Evolutionary conservation across 2,888 invertebrate genomes (phyloP).

Genomic region (Galerucella calmariensis): DNA sequence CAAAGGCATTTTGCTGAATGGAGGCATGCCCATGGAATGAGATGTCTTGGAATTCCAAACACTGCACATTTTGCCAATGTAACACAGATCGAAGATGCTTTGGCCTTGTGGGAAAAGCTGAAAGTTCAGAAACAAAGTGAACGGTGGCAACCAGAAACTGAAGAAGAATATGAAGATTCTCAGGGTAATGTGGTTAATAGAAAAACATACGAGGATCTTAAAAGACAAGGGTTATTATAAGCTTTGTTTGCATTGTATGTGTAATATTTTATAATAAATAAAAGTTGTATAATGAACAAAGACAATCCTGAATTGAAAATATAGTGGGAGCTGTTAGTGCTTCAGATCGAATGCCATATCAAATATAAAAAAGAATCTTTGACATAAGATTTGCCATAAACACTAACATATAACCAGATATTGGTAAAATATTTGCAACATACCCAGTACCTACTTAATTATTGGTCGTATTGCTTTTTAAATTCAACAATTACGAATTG

Average conservation of each 20-base stretch:
- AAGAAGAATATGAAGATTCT: slow-evolving; percentile 99
- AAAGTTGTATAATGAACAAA: background rate
- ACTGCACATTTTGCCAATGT: slow-evolving; percentile 99
- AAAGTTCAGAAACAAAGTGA: slow-evolving; percentile 95
- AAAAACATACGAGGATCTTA: slow-evolving; percentile 98
- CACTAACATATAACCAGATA: too few relatives aligned
- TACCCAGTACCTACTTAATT: too few relatives aligned
- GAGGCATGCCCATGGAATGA: slow-evolving; percentile 93
- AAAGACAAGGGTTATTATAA: slow-evolving; percentile 95
- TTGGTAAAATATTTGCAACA: too few relatives aligned
- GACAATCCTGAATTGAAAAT: too few relatives aligned
- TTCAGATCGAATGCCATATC: too few relatives aligned
- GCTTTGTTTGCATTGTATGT: background rate
- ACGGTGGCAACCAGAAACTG: slow-evolving; percentile 95
- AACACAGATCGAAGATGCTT: slow-evolving; percentile 97
- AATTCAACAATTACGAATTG: too few relatives aligned
- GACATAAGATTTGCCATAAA: too few relatives aligned
- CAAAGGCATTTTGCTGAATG: slow-evolving; percentile 98
- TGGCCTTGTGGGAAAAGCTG: slow-evolving; percentile 97
- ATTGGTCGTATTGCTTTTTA: too few relatives aligned
- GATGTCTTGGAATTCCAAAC: slow-evolving; percentile 97
- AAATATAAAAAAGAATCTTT: too few relatives aligned
- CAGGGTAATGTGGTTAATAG: slow-evolving; percentile 98
- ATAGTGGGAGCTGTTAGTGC: too few relatives aligned
- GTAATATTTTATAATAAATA: background rate